Evolutionary conservation across 2,797 vertebrate species (phyloP).

Genomic region (Rhyacichthys aspro): DNA sequence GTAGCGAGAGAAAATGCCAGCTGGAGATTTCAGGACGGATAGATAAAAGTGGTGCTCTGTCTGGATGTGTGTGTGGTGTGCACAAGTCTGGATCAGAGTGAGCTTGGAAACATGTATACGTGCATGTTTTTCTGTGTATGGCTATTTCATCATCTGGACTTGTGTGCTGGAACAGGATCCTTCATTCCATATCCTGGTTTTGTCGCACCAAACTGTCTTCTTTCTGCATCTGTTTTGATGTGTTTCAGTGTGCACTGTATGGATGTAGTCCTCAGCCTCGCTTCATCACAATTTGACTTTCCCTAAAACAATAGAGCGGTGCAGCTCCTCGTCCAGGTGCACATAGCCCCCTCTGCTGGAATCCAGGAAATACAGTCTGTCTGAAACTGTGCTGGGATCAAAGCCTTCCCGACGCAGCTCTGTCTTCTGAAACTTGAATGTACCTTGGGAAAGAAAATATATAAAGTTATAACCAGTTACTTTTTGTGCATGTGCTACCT

Average conservation of each 20-base stretch:
- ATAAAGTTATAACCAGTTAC: neutral
- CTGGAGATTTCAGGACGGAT: slow-evolving; percentile 40
- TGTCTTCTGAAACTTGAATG: slow-evolving; percentile 96
- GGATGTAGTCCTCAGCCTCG: slow-evolving; percentile 41
- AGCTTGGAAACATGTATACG: slow-evolving; percentile 13
- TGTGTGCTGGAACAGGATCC: slow-evolving; percentile 19
- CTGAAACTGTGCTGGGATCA: slow-evolving; percentile 82
- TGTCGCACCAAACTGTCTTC: slow-evolving; percentile 24
- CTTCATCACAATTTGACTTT: slow-evolving; percentile 88
- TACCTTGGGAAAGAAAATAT: slow-evolving; percentile 78
- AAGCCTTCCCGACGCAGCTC: slow-evolving; percentile 91
- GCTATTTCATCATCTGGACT: slow-evolving; percentile 49
- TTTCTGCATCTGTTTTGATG: slow-evolving; percentile 13
- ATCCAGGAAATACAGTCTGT: slow-evolving; percentile 92
- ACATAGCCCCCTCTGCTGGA: slow-evolving; percentile 85
- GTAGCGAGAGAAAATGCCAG: slow-evolving; percentile 69
- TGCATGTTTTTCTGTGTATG: slow-evolving; percentile 42
- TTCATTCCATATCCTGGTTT: slow-evolving; percentile 42
- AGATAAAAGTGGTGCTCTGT: slow-evolving; percentile 30
- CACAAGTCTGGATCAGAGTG: slow-evolving; percentile 28
- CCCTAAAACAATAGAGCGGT: slow-evolving; percentile 86
- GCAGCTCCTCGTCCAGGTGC: slow-evolving; percentile 80
- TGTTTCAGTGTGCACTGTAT: slow-evolving; percentile 19
- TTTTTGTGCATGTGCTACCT: no score
- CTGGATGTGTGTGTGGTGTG: slow-evolving; percentile 26